These are phyloP conservation scores for Lasioglossum zephyrum DNA, from an alignment of 2,888 invertebrate species.

Conservation along the genomic window DNA sequence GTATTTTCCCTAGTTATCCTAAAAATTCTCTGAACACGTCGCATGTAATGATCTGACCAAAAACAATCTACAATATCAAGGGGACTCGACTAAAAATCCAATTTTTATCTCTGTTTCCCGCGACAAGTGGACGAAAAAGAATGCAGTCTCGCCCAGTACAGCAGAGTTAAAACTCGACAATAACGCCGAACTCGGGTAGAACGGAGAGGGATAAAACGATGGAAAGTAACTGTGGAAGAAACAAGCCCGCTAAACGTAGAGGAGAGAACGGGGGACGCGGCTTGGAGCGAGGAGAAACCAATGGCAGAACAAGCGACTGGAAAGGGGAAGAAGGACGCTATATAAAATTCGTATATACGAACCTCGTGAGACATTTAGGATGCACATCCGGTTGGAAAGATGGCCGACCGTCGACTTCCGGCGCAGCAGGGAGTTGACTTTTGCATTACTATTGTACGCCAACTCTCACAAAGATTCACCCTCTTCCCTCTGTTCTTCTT, in stretches of 20 bases:
- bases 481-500: constrained; percentile 46
- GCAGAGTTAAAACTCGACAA: constrained; percentile 47
- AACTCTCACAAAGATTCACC: constrained; percentile 69
- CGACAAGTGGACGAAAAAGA: not conserved
- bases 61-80: not conserved
- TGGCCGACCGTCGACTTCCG: constrained; percentile 81
- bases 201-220: constrained; percentile 39
- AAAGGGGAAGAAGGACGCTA: constrained; percentile 40
- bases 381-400: constrained; percentile 81
- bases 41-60: not conserved
- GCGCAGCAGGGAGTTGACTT: constrained; percentile 73
- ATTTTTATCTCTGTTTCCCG: not conserved
- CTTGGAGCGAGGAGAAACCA: constrained; percentile 16
- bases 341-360: constrained; percentile 74
- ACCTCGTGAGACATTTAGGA: constrained; percentile 81
- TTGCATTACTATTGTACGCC: constrained; percentile 75
- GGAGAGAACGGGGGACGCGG: not conserved
- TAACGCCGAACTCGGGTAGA: constrained; percentile 42
- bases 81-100: not conserved
- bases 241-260: constrained; percentile 22
- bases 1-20: too few species aligned
- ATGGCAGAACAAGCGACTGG: constrained; percentile 37
- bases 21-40: too few species aligned
- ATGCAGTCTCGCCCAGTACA: not conserved
- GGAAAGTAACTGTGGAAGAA: constrained; percentile 28